Base-by-base conservation (phyloP, 1,140 invertebrate genomes). In the Panagrolaimus sp. region DNA sequence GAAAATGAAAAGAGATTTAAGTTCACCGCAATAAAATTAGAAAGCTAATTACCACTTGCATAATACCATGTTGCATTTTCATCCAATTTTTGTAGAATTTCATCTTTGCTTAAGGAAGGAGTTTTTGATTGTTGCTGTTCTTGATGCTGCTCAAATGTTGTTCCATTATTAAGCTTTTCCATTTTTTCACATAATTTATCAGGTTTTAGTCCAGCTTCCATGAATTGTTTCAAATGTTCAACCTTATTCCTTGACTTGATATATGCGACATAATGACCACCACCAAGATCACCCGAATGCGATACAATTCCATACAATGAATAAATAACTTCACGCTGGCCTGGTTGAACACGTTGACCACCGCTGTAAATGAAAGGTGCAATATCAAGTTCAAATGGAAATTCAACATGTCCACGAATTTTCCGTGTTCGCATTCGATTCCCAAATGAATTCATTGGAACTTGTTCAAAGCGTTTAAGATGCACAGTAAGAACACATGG, bases 201-300 rank as follows among this genome's bases (percentile, higher is more conserved):
- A 28, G 52, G 52, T 76, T 72, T 62, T 80, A 77, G 7, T 84
- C 65, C 69, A 84, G 85, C 47, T 81, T 72, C 69, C 77, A 76
- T 32, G 71, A 71, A 63, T n/a, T 76, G 76, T 4, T 77, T 73
- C 43, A 83, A 28, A 8, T 9, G 74, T 15, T 83, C 79, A 15
- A 82, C 75, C 7, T 63, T 43, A 10, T 43, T n/a, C 12, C 86
- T 76, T 0, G 84, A 82, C 76, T 85, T 86, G 7, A 89, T 91
- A 81, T 94, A 98, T 8, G 94, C 92, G n/a, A 93, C 90, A 82
- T 98, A 98, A 85, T 98, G 95, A 4, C 94, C 95, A 63, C 91
- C 90, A 76, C 90, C 89, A 72, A 96, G 88, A 15, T 89, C 89
- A 3, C 95, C 95, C 68, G 89, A 90, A 81, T 98, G 95, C 81